Conservation (phyloP, 2,888 invertebrate genomes). For the Ormyrus labotus region DNA sequence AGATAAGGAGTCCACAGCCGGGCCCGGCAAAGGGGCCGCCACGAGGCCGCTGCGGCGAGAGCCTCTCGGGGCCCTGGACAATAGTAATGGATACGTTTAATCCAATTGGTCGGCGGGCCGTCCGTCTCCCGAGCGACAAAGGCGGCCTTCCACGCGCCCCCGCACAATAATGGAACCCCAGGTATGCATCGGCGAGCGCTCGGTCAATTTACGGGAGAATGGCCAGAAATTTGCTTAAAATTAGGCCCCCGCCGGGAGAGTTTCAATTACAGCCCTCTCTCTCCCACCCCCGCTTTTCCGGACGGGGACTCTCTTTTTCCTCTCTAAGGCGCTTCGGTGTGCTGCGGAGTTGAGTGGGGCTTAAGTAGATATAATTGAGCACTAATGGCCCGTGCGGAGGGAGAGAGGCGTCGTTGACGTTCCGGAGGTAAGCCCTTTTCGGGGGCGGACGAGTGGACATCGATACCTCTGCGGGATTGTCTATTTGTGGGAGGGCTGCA, state of each 20-base stretch:
- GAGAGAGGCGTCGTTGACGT: slow-evolving; percentile 30
- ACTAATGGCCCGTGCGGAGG: slow-evolving; percentile 45
- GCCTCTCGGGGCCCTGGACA: slow-evolving; percentile 60
- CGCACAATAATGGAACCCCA: slow-evolving; percentile 32
- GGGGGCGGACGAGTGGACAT: slow-evolving; percentile 18
- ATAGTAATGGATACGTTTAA: slow-evolving; percentile 75
- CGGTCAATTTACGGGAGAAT: slow-evolving; percentile 55
- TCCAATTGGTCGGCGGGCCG: slow-evolving; percentile 69
- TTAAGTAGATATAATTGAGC: slow-evolving; percentile 30
- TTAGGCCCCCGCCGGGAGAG: slow-evolving; percentile 1
- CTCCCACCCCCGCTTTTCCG: not conserved
- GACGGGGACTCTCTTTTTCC: slow-evolving; percentile 7
- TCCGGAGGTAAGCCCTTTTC: not conserved
- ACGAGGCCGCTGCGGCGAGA: too few species aligned
- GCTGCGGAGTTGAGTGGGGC: slow-evolving; percentile 37
- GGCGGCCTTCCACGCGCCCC: slow-evolving; percentile 24
- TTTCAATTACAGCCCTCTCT: slow-evolving; percentile 25
- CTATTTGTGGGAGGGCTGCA: too few species aligned
- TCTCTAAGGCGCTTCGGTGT: slow-evolving; percentile 15
- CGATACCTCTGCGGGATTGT: slow-evolving; percentile 22
- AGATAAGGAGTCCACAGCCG: slow-evolving; percentile 38
- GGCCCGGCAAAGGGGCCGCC: slow-evolving; percentile 21
- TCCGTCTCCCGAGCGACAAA: slow-evolving; percentile 6
- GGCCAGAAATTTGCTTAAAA: slow-evolving; percentile 50
- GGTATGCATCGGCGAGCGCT: slow-evolving; percentile 15